Evolutionary conservation across 2,888 invertebrate genomes (phyloP), one percentile per base, ranked within the genome.

Genomic region (Acrobasis consociella): DNA sequence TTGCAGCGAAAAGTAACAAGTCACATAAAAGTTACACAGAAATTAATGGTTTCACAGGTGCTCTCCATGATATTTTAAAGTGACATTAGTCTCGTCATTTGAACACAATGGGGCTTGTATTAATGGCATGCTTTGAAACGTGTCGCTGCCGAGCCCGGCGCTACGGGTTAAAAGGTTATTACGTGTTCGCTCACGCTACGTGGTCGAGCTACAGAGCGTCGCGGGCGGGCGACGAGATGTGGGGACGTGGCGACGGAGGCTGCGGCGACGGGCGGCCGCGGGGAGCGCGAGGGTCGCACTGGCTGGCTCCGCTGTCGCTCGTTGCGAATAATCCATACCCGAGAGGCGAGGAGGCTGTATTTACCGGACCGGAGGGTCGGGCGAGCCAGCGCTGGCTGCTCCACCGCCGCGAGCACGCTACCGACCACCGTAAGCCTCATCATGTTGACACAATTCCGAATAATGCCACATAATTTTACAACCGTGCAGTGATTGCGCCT

Each of bases 251-350:
- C 42, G 55, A 10, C 5, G 68, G 65, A 63, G 68, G 64, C 62
- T 64, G 64, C 69, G 66, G 63, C 71, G 74, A 72, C 83, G 81
- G 75, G 83, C 85, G 78, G 78, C 78, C 82, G 82, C 83, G 79
- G 74, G 75, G 83, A 84, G 82, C 85, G 87, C 89, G 86, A 85
- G 86, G 85, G 81, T 86, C 81, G 87, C 82, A 91, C 91, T 86
- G 89, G 80, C 83, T 83, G 89, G 81, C 83, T 83, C 78, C 79
- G 85, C 78, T 82, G 77, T 78, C 77, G 82, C 75, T 83, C 77
- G 80, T 81, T 75, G 78, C 87, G 88, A 91, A 90, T 91, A 91
- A 91, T 91, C 91, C 88, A 91, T 90, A 91, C 86, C 78, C 80
- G 87, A 81, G 86, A 82, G 82, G 83, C 84, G 85, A 82, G 87